Conservation (phyloP, 2,888 invertebrate species). For the Malachius bipustulatus region DNA sequence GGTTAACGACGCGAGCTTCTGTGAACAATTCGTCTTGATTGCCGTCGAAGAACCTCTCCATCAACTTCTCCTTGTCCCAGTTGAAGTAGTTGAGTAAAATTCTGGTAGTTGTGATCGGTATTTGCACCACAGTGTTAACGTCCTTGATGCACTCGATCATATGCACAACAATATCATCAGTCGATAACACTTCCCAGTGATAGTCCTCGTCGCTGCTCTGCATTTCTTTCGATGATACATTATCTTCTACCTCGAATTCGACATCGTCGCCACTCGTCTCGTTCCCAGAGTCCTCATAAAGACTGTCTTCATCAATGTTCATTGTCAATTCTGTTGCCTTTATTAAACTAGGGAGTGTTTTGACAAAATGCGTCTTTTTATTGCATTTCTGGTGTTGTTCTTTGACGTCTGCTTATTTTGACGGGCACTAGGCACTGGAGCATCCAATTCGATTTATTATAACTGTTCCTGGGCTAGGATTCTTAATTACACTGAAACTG, state of each 20-base stretch:
- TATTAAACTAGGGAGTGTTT: too few species aligned
- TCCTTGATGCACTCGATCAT: constrained; percentile 97
- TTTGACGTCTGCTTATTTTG: too few species aligned
- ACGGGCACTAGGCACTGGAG: too few species aligned
- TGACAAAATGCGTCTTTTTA: too few species aligned
- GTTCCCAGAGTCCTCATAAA: constrained; percentile 83
- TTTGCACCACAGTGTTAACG: constrained; percentile 91
- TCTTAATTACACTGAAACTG: too few species aligned
- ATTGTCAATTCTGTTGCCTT: too few species aligned
- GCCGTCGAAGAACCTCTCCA: constrained; percentile 94
- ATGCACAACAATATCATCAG: constrained; percentile 93
- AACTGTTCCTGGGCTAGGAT: too few species aligned
- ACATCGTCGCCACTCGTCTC: constrained; percentile 92
- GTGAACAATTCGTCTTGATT: constrained; percentile 90
- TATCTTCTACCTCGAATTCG: constrained; percentile 82
- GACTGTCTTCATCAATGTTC: constrained; percentile 89
- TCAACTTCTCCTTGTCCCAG: constrained; percentile 98
- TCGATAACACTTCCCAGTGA: constrained; percentile 87
- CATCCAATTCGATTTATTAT: too few species aligned
- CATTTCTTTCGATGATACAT: constrained; percentile 63
- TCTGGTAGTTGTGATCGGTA: constrained; percentile 78
- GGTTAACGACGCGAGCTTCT: constrained; percentile 91
- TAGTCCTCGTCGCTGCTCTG: constrained; percentile 82
- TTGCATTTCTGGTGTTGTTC: too few species aligned
- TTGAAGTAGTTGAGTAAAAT: constrained; percentile 96